Percentiles rank a stretch among this genome's conserved stretches.
Evolutionary conservation across 1,140 invertebrate genomes (phyloP).

Genomic region (Megalopta genalis): DNA sequence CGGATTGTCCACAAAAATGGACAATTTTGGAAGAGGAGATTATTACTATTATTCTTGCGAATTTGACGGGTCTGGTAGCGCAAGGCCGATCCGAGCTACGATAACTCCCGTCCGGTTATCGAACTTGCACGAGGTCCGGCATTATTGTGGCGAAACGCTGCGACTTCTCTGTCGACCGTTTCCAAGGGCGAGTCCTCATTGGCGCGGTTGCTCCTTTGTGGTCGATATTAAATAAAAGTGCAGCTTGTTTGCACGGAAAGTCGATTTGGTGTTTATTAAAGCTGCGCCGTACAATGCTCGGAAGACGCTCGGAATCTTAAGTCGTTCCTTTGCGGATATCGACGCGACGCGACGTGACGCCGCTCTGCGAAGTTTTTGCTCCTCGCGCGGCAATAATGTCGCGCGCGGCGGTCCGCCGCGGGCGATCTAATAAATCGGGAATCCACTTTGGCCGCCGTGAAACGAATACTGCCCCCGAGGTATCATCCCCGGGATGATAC

Average conservation of each 20-base stretch:
- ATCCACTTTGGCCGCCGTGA: slow-evolving; percentile 20
- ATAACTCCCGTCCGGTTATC: too few relatives aligned
- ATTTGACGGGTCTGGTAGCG: too few relatives aligned
- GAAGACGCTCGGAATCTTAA: neutral
- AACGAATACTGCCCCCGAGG: neutral
- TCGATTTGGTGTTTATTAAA: neutral
- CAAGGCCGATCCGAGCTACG: too few relatives aligned
- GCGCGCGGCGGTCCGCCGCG: neutral
- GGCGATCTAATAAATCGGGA: slow-evolving; percentile 29
- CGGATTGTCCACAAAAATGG: too few relatives aligned
- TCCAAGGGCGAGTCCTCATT: too few relatives aligned
- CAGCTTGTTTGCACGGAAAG: neutral
- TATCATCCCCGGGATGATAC: neutral
- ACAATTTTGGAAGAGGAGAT: too few relatives aligned
- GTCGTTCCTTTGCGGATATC: neutral
- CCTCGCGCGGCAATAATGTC: neutral
- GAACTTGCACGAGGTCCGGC: too few relatives aligned
- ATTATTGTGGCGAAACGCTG: too few relatives aligned
- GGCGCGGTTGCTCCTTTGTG: too few relatives aligned
- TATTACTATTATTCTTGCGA: too few relatives aligned
- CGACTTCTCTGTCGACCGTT: too few relatives aligned
- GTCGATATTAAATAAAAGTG: neutral
- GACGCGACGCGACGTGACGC: neutral
- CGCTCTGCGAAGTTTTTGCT: slow-evolving; percentile 7
- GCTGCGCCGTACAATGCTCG: neutral